These are phyloP conservation scores for Tillus elongatus DNA, from an alignment of 2,888 invertebrate genomes.

Conservation along the genomic window DNA sequence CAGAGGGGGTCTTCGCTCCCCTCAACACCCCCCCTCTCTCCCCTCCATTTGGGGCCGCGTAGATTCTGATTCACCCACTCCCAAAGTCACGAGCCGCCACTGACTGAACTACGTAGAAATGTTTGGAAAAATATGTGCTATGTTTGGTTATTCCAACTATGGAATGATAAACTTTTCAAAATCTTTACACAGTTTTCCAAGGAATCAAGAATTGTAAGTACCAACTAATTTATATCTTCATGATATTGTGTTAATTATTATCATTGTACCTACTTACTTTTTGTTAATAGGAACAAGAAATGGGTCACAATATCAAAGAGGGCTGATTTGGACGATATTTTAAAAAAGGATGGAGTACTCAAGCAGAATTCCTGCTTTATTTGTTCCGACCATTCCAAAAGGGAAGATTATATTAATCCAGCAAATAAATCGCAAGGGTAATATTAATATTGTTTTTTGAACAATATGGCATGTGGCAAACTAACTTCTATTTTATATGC, in stretches of 20 bases:
- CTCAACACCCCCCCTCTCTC: too few relatives aligned
- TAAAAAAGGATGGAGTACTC: not conserved
- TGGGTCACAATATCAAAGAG: constrained; percentile 3
- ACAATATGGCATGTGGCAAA: not conserved
- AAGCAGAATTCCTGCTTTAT: not conserved
- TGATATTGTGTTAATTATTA: not conserved
- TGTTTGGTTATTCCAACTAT: not conserved
- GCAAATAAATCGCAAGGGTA: constrained; percentile 2
- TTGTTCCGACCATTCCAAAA: constrained; percentile 2
- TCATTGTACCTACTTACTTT: not conserved
- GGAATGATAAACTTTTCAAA: constrained; percentile 1
- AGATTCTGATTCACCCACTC: too few relatives aligned
- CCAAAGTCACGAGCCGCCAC: too few relatives aligned
- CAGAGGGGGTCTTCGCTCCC: too few relatives aligned
- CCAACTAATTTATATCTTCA: not conserved
- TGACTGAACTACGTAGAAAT: not conserved
- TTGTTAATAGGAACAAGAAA: not conserved
- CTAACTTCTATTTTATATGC: too few relatives aligned
- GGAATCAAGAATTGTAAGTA: constrained; percentile 2
- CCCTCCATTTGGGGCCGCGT: too few relatives aligned
- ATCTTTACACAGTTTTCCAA: constrained; percentile 2
- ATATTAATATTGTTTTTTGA: not conserved
- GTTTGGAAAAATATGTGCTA: constrained; percentile 3
- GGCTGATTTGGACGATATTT: not conserved
- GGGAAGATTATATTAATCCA: constrained; percentile 2